These are phyloP conservation scores for Lingula anatina DNA, from an alignment of 2,888 invertebrate species.

Conservation along the genomic window DNA sequence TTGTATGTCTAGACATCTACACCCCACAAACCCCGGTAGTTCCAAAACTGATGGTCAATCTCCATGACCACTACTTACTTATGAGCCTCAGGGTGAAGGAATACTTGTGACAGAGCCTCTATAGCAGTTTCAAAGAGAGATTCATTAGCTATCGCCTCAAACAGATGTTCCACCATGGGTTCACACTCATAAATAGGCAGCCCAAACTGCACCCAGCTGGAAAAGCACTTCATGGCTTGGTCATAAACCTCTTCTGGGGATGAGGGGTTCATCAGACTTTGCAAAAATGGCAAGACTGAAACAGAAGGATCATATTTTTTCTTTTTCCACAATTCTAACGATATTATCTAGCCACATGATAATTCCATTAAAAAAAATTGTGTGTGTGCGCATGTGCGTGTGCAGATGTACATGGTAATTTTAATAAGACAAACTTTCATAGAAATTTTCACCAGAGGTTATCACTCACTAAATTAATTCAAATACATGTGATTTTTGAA, in stretches of 20 bases:
- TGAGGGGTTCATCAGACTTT: slow-evolving; percentile 25
- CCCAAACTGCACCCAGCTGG: slow-evolving; percentile 63
- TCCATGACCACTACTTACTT: too few species aligned
- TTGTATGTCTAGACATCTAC: too few species aligned
- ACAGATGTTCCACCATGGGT: slow-evolving; percentile 37
- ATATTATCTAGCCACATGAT: too few species aligned
- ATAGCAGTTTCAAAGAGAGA: slow-evolving; percentile 60
- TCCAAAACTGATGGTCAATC: too few species aligned
- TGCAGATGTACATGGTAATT: too few species aligned
- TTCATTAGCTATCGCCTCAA: slow-evolving; percentile 34
- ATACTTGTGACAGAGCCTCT: slow-evolving; percentile 61
- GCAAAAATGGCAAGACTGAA: slow-evolving; percentile 44
- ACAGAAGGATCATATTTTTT: slow-evolving; percentile 4
- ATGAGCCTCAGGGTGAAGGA: slow-evolving; percentile 62
- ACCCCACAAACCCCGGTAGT: too few species aligned
- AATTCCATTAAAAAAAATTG: too few species aligned
- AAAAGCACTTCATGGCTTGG: slow-evolving; percentile 48
- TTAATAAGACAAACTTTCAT: too few species aligned
- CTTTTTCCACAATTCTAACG: slow-evolving; percentile 2
- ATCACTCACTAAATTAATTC: not conserved
- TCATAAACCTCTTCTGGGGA: slow-evolving; percentile 28
- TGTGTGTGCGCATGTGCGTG: too few species aligned
- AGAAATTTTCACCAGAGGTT: too few species aligned
- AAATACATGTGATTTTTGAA: not conserved
- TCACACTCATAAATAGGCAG: slow-evolving; percentile 53